These are phyloP conservation scores for Semibalanus balanoides DNA, from an alignment of 1,140 invertebrate genomes.

Conservation along the genomic window DNA sequence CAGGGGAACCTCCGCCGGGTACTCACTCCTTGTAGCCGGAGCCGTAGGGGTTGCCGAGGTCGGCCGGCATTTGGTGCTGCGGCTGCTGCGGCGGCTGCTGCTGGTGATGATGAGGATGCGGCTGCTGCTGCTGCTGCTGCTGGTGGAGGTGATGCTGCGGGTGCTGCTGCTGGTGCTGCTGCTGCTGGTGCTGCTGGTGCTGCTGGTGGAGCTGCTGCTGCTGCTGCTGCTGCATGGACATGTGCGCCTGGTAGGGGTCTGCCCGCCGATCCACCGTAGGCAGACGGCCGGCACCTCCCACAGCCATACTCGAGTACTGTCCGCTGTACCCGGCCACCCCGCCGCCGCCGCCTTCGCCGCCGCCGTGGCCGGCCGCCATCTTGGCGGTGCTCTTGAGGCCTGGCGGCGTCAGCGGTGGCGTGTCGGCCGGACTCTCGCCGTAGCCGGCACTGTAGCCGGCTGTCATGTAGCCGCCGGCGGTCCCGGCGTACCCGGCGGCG, in stretches of 20 bases:
- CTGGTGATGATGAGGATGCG: neutral
- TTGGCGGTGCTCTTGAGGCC: neutral
- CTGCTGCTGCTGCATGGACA: neutral
- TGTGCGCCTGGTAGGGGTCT: neutral
- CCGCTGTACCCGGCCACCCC: neutral
- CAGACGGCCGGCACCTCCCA: neutral
- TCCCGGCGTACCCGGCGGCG: constrained; percentile 8
- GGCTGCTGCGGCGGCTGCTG: neutral
- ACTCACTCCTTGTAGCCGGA: neutral
- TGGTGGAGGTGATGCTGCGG: constrained; percentile 24
- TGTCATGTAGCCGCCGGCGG: neutral
- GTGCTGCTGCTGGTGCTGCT: constrained; percentile 25
- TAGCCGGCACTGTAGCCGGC: neutral
- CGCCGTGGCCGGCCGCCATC: constrained; percentile 7
- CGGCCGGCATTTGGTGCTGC: neutral
- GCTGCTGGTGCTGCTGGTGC: constrained; percentile 32
- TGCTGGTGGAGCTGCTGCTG: neutral
- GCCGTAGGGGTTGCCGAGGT: neutral
- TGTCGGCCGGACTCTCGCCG: neutral
- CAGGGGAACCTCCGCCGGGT: neutral
- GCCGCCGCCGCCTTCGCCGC: constrained; percentile 17
- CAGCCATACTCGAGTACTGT: neutral
- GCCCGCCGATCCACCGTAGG: neutral
- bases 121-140: neutral
- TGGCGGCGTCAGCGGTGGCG: neutral